Evolutionary conservation across 2,797 vertebrate species (phyloP).

Genomic region (Poeciliopsis presidionis): DNA sequence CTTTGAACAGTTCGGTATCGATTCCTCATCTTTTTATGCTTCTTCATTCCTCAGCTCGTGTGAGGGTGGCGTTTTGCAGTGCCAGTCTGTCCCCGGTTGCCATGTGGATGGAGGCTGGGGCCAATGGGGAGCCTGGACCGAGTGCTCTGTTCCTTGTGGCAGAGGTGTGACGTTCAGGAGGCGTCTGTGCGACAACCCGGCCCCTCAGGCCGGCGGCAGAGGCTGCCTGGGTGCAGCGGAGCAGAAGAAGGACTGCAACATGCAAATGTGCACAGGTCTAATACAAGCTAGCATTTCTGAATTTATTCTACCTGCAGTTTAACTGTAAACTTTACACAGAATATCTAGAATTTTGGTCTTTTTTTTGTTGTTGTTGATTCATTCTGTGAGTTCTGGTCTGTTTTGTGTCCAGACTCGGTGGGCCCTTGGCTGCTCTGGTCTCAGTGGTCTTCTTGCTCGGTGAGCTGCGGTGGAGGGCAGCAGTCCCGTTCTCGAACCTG

Average conservation of each 20-base stretch:
- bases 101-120: conserved; percentile 80
- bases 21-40: not conserved
- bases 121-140: conserved; percentile 78
- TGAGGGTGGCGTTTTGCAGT: conserved; percentile 79
- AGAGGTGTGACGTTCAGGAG: conserved; percentile 73
- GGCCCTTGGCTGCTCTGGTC: conserved; percentile 80
- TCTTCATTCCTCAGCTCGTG: conserved; percentile 81
- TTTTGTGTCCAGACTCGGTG: conserved; percentile 61
- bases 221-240: conserved; percentile 75
- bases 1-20: not conserved
- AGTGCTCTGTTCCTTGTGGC: conserved; percentile 78
- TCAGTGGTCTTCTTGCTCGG: conserved; percentile 84
- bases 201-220: conserved; percentile 80
- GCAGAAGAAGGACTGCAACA: conserved; percentile 78
- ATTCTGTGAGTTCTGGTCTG: not conserved
- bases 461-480: conserved; percentile 89
- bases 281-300: not conserved
- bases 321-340: not conserved
- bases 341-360: not conserved
- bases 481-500: conserved; percentile 83
- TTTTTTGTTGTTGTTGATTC: not conserved
- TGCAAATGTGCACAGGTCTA: conserved; percentile 68
- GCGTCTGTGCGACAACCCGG: conserved; percentile 81
- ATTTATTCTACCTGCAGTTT: not conserved
- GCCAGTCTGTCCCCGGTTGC: conserved; percentile 81